A percentile compares a stretch with the other conserved stretches of the same genome.
phyloP scores from a whole-genome alignment of 2,888 invertebrate genomes.

The Sphinx pinastri region DNA sequence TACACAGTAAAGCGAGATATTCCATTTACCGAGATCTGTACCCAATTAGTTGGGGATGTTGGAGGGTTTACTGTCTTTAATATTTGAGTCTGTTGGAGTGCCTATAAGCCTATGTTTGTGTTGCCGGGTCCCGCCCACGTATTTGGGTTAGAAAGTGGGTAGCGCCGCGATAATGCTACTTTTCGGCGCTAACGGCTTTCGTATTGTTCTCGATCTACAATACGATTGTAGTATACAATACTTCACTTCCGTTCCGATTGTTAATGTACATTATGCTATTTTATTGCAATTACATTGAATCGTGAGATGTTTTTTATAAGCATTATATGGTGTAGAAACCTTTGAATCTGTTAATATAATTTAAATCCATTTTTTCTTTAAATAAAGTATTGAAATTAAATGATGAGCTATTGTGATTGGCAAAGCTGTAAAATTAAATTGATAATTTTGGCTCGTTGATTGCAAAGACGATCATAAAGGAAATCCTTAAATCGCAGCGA shows the following conservation, averaged over 20 bases:
- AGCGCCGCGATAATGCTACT: constrained; percentile 51
- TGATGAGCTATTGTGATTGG: background rate
- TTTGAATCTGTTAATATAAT: background rate
- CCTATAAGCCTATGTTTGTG: background rate
- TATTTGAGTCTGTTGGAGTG: background rate
- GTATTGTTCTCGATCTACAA: constrained; percentile 60
- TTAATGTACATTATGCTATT: constrained; percentile 10
- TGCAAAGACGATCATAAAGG: background rate
- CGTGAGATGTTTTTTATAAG: background rate
- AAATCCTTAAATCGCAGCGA: constrained; percentile 7
- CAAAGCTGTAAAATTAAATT: background rate
- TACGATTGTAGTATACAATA: constrained; percentile 59
- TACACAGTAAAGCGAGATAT: background rate
- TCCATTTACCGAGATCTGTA: background rate
- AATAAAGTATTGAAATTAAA: background rate
- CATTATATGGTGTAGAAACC: background rate
- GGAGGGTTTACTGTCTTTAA: background rate
- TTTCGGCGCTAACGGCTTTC: constrained; percentile 47
- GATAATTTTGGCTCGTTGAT: background rate
- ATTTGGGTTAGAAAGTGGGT: constrained; percentile 58
- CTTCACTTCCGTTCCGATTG: constrained; percentile 49
- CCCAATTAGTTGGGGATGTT: background rate
- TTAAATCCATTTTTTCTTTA: too few relatives aligned
- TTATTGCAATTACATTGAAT: constrained; percentile 4
- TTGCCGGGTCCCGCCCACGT: constrained; percentile 23